Evolutionary conservation across 2,113 vertebrate species (phyloP).

Genomic region (Orientallactaga bullata): DNA sequence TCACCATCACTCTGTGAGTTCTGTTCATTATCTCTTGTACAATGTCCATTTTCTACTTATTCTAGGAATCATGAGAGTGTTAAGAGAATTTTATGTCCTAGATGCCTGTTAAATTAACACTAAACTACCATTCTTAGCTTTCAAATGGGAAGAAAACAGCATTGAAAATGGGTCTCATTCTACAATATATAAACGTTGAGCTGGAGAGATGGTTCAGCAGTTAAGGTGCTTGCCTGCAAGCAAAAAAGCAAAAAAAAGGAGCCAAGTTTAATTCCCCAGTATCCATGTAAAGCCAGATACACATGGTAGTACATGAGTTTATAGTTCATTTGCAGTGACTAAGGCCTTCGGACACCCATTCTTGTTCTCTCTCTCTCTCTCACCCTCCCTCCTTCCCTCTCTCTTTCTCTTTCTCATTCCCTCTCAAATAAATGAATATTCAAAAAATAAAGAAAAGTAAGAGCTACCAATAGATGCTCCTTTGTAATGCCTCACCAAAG

Average conservation of each 20-base stretch:
- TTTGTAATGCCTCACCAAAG: not conserved
- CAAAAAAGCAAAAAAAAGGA: no score
- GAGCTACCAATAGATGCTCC: not conserved
- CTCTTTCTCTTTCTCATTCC: no score
- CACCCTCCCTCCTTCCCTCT: no score
- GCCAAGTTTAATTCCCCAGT: no score
- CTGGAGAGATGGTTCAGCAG: no score
- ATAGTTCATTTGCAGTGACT: no score
- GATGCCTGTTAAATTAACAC: not conserved
- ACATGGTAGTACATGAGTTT: no score
- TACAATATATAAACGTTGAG: not conserved
- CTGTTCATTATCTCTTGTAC: not conserved
- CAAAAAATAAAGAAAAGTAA: slow-evolving; percentile 11
- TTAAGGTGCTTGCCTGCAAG: no score
- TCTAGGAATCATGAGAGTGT: not conserved
- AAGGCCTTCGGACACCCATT: no score
- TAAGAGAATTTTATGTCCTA: not conserved
- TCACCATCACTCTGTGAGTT: not conserved
- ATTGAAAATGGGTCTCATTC: slow-evolving; percentile 12
- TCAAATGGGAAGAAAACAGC: not conserved
- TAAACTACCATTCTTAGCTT: not conserved
- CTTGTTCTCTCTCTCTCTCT: no score
- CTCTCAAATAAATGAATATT: no score
- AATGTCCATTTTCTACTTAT: not conserved
- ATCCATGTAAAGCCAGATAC: no score